phyloP scores from a whole-genome alignment of 2,888 invertebrate species.

The Mesorhabditis spiculigera region DNA sequence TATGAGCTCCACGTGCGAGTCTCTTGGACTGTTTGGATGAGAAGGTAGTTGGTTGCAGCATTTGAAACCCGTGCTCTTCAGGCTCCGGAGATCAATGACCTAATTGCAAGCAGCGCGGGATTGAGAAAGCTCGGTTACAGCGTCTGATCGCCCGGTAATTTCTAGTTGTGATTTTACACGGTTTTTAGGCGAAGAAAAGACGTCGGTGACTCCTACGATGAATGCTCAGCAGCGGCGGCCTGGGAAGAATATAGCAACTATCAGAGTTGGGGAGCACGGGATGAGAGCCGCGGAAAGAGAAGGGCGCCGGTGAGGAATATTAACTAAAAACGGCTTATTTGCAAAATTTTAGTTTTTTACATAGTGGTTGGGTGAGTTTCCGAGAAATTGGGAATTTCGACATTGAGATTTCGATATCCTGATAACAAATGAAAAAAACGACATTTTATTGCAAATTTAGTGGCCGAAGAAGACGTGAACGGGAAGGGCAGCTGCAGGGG shows the following conservation, averaged over 20 bases:
- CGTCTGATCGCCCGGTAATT: slow-evolving; percentile 76
- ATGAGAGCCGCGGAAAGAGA: slow-evolving; percentile 48
- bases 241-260: slow-evolving; percentile 30
- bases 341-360: slow-evolving; percentile 1
- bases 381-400: too few species aligned
- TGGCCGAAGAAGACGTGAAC: slow-evolving; percentile 68
- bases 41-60: slow-evolving; percentile 70
- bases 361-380: too few species aligned
- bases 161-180: slow-evolving; percentile 13
- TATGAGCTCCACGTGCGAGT: slow-evolving; percentile 87
- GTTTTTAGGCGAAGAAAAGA: slow-evolving; percentile 61
- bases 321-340: neutral
- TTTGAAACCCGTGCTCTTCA: slow-evolving; percentile 1
- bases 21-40: slow-evolving; percentile 94
- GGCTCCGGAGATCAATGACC: slow-evolving; percentile 55
- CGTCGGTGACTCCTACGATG: slow-evolving; percentile 88
- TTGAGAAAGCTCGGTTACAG: slow-evolving; percentile 71
- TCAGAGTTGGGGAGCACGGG: slow-evolving; percentile 34
- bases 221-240: slow-evolving; percentile 70
- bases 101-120: slow-evolving; percentile 76
- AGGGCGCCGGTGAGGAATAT: slow-evolving; percentile 34
- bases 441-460: slow-evolving; percentile 14
- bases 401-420: neutral
- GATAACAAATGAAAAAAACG: too few species aligned
- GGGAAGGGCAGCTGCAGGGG: slow-evolving; percentile 66